Base-by-base conservation (phyloP, 1,140 invertebrate genomes). In the Sitobion miscanthi region DNA sequence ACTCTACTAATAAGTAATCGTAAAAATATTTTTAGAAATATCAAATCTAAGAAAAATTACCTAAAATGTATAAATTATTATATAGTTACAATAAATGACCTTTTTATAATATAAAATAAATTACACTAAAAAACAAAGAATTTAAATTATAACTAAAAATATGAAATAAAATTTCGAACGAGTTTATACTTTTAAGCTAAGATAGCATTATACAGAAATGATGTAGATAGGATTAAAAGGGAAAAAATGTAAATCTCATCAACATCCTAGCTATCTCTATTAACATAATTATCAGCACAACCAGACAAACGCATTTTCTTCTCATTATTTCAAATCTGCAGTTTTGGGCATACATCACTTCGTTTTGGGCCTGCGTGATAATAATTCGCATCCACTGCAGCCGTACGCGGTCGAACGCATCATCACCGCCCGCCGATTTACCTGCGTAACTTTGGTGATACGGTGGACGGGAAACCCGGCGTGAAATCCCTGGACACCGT, bases 381-480 rank as follows among this genome's bases (percentile, higher is more conserved):
- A 54, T 6, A 21, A 54, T 21, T 54, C 52, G 30, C 30, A 30
- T 30, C 9, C 11, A 3, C 62, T 14, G 42, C 85, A 17, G 42
- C 25, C 25, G 42, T 30, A 85, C 23, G 9, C 21, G 69, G 11
- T 35, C 14, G 21, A 35, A 42, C 30, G 30, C 62, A 69, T n/a
- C 62, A 35, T 20, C 62, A 6, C 11, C 62, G 30, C 11, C 35
- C 35, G 35, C 77, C 5, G 77, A 83, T 42, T 30, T 85, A 62
- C 91, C 91, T 93, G 91, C 49, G 54, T 54, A 4, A 93, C 82
- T 93, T n/a, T 93, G 91, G 91, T 93, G 35, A 93, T 86, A 2
- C 91, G 82, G 25, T 93, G 91, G 14, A 85, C 49, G 11, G 91
- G 82, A 38, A 92, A 92, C 14, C 45, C 77, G n/a, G 25, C 25